A percentile compares a stretch with the other conserved stretches of the same genome.
Evolutionary conservation across 2,888 invertebrate species (phyloP).

Genomic region (Brenthis daphne): DNA sequence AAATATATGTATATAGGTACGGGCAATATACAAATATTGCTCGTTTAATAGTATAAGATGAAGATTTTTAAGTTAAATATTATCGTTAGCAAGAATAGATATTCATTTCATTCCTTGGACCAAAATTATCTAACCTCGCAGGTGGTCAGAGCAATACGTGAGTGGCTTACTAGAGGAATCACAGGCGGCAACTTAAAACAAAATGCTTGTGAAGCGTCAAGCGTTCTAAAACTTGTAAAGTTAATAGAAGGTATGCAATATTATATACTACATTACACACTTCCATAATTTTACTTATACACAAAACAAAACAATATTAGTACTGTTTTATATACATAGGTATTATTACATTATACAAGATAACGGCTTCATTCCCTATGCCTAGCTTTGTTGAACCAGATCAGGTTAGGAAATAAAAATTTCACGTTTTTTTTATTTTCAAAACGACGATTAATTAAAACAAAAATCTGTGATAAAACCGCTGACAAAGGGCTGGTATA

Average conservation of each 20-base stretch:
- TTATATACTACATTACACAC: no score
- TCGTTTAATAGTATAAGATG: neutral
- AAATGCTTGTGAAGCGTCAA: conserved; percentile 30
- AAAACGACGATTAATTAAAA: neutral
- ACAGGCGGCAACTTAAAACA: conserved; percentile 46
- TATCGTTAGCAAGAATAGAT: neutral
- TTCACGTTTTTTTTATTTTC: neutral
- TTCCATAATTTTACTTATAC: no score
- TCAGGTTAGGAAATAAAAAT: no score
- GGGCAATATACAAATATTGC: no score
- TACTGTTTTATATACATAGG: no score
- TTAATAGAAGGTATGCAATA: no score
- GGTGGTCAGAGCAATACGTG: conserved; percentile 68
- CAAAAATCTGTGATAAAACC: neutral
- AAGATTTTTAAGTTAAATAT: neutral
- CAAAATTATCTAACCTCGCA: conserved; percentile 49
- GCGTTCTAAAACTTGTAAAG: no score
- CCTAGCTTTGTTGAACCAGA: no score
- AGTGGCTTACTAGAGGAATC: conserved; percentile 69
- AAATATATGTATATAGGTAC: no score
- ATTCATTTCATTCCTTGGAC: conserved; percentile 36
- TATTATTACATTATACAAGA: no score
- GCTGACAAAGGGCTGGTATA: conserved; percentile 1
- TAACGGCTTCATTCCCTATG: no score
- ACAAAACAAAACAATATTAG: no score